A percentile compares a stretch with the other conserved stretches of the same genome.
phyloP scores from a whole-genome alignment of 1,140 invertebrate genomes.

The Drosophila nannoptera region DNA sequence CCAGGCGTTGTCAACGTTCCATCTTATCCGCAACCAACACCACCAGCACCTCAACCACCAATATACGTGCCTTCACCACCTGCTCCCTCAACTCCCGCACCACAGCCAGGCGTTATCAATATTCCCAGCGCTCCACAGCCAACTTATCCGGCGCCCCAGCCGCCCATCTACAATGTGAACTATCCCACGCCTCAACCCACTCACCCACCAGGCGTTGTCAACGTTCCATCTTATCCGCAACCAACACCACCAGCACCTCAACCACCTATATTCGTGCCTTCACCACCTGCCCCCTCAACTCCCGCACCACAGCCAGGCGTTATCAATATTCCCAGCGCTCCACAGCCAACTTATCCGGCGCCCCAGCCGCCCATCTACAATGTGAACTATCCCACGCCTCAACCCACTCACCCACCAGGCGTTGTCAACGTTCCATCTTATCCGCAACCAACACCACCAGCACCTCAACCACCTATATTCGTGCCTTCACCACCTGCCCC shows the following conservation, averaged over 20 bases:
- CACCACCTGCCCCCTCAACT: slow-evolving; percentile 81
- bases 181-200: slow-evolving; percentile 7
- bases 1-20: slow-evolving; percentile 49
- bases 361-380: slow-evolving; percentile 87
- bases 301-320: slow-evolving; percentile 72
- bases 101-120: slow-evolving; percentile 36
- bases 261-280: slow-evolving; percentile 79
- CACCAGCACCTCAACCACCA: slow-evolving; percentile 31
- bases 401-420: slow-evolving; percentile 12
- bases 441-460: slow-evolving; percentile 25
- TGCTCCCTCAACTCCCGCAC: slow-evolving; percentile 5
- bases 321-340: slow-evolving; percentile 36
- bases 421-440: slow-evolving; percentile 45
- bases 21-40: slow-evolving; percentile 25
- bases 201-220: slow-evolving; percentile 83
- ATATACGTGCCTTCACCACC: slow-evolving; percentile 38
- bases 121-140: slow-evolving; percentile 40
- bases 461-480: slow-evolving; percentile 37
- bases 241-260: slow-evolving; percentile 13
- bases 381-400: slow-evolving; percentile 73
- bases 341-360: slow-evolving; percentile 79
- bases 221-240: slow-evolving; percentile 51
- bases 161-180: slow-evolving; percentile 15
- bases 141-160: slow-evolving; percentile 16
- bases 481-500: slow-evolving; percentile 27